phyloP scores from a whole-genome alignment of 2,797 vertebrate genomes.

The Thalassophryne amazonica region DNA sequence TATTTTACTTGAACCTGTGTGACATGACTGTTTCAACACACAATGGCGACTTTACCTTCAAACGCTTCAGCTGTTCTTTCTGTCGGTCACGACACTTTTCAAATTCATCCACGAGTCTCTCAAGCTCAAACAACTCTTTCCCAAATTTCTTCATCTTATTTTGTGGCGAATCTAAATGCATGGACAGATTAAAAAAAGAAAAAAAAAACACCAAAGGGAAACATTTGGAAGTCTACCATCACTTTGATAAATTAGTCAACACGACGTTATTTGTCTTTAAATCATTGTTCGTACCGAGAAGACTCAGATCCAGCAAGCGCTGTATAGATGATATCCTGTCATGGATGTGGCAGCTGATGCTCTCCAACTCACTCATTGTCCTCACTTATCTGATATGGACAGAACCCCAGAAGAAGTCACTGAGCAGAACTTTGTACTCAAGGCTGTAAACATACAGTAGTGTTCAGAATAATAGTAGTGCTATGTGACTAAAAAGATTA shows the following conservation, averaged over 20 bases:
- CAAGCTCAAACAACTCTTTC: constrained; percentile 35
- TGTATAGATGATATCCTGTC: constrained; percentile 43
- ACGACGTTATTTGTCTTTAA: not conserved
- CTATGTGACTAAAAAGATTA: too few relatives aligned
- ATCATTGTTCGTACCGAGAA: constrained; percentile 26
- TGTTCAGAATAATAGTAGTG: too few relatives aligned
- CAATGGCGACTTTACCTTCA: constrained; percentile 66
- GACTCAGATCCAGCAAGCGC: constrained; percentile 49
- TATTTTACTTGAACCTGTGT: too few relatives aligned
- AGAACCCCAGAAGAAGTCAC: too few relatives aligned
- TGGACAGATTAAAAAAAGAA: not conserved
- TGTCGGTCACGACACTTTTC: constrained; percentile 41
- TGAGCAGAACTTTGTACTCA: too few relatives aligned
- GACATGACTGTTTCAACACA: too few relatives aligned
- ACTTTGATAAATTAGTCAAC: too few relatives aligned
- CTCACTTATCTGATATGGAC: too few relatives aligned
- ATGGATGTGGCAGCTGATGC: constrained; percentile 38
- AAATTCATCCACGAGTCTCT: constrained; percentile 48
- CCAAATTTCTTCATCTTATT: constrained; percentile 46
- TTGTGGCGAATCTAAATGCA: constrained; percentile 43
- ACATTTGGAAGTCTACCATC: too few relatives aligned
- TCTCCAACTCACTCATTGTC: constrained; percentile 52
- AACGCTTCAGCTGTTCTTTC: constrained; percentile 34
- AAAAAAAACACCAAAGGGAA: not conserved
- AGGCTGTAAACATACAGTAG: too few relatives aligned